Base-by-base conservation (phyloP, 2,113 vertebrate species). In the Campylomormyrus numenius region DNA sequence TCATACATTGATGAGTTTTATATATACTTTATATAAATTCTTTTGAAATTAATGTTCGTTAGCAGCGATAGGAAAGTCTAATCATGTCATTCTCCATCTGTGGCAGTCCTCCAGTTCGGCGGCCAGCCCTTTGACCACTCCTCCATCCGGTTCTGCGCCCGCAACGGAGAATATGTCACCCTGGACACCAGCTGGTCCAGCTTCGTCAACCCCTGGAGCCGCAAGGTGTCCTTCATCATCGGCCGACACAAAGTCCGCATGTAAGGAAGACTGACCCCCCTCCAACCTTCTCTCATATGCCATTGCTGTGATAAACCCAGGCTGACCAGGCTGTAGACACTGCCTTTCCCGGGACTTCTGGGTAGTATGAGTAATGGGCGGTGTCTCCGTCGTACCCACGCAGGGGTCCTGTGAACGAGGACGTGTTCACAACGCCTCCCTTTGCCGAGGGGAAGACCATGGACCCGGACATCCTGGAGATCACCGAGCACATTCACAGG, bases 111-210 rank as follows among this genome's bases (percentile, higher is more conserved):
- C 77, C 96, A 96, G 91, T 94, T 94, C 0, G 94, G 96, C 1
- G 96, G 96, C 48, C 97, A 97, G 93, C 96, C 97, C 70, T 97
- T 97, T 88, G 96, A 97, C 92, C 96, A 95, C 8, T 96, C 96
- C 3, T 96, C 97, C 0, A 94, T 97, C 50, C 95, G 97, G 1
- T 97, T 97, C 92, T 96, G 96, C 2, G 92, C 96, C 74, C 95
- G 93, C 53, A 97, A 96, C 4, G 96, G 97, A 42, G 96, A 97
- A 89, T 97, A 97, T 9, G 91, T 97, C 92, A 97, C 96, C 0
- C 93, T 97, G 93, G 97, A 97, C 90, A 97, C 95, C 27, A 97
- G 97, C 92, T 97, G 97, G 96, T 97, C 96, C 91, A 97, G 96
- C 92, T 97, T 97, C 91, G 91, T 97, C 93, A 97, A 97, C 92